These are phyloP conservation scores for Nasonia oneida DNA, from an alignment of 2,888 invertebrate species.

Conservation along the genomic window DNA sequence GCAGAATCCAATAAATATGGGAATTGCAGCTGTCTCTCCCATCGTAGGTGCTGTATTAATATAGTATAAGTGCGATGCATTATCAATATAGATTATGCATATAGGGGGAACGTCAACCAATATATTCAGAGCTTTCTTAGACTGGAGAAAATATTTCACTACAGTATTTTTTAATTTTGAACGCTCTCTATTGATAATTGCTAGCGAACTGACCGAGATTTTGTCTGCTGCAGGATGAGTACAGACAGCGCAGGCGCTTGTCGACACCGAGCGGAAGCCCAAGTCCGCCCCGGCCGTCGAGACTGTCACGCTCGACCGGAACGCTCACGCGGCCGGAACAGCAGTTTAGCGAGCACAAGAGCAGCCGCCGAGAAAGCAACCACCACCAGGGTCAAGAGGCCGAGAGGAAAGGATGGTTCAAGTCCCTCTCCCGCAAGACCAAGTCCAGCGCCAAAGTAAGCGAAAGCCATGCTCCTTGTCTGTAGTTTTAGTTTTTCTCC, in stretches of 20 bases:
- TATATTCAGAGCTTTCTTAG: too few relatives aligned
- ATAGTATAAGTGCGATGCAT: too few relatives aligned
- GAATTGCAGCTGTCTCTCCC: too few relatives aligned
- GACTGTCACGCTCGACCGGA: constrained; percentile 78
- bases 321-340: constrained; percentile 76
- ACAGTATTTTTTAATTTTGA: too few relatives aligned
- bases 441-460: constrained; percentile 80
- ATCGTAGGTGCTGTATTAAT: too few relatives aligned
- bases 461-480: background rate
- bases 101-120: too few relatives aligned
- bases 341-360: constrained; percentile 78
- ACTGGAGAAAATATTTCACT: too few relatives aligned
- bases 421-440: constrained; percentile 88
- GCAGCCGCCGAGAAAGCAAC: constrained; percentile 77
- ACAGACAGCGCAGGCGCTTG: constrained; percentile 86
- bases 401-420: constrained; percentile 86
- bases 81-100: too few relatives aligned
- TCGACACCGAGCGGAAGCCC: constrained; percentile 88
- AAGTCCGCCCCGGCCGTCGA: constrained; percentile 83
- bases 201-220: constrained; percentile 1
- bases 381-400: constrained; percentile 80
- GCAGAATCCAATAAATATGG: too few relatives aligned
- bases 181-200: too few relatives aligned
- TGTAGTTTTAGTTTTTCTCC: too few relatives aligned
- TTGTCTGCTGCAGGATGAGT: constrained; percentile 81